A percentile compares a stretch with the other conserved stretches of the same genome.
Conservation (phyloP, 2,113 vertebrate genomes). For the Mesoclemmys tuberculata region DNA sequence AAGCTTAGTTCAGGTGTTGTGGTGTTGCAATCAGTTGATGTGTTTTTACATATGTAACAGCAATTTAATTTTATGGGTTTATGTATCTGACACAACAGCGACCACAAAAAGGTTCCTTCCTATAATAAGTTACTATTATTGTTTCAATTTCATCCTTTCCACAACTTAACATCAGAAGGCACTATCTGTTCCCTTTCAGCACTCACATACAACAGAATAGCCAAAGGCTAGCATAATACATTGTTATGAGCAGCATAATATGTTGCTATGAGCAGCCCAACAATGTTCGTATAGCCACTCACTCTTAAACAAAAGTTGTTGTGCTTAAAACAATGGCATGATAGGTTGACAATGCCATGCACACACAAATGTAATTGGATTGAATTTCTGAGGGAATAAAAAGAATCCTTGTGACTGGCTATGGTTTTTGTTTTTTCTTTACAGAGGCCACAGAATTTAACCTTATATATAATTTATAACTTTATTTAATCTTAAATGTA, state of each 20-base stretch:
- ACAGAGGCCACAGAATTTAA: too few relatives aligned
- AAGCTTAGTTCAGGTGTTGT: background rate
- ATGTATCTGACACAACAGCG: background rate
- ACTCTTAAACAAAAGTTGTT: background rate
- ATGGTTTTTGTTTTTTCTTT: accelerated
- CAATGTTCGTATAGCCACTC: background rate
- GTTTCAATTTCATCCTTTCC: background rate
- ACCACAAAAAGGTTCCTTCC: background rate
- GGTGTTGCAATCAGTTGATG: background rate
- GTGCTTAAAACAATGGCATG: background rate
- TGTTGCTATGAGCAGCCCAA: background rate
- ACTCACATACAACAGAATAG: background rate
- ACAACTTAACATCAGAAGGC: background rate
- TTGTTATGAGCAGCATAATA: background rate
- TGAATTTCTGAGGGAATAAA: background rate
- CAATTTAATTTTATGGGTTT: constrained; percentile 22
- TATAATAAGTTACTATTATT: background rate
- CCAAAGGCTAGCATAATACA: background rate
- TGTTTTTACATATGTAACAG: background rate
- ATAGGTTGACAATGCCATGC: background rate
- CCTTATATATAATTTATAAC: too few relatives aligned
- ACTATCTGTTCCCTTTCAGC: background rate
- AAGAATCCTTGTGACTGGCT: background rate
- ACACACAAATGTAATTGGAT: background rate
- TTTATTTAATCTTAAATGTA: background rate